Evolutionary conservation across 2,888 invertebrate species (phyloP).

Genomic region (Sussaba pulchella): DNA sequence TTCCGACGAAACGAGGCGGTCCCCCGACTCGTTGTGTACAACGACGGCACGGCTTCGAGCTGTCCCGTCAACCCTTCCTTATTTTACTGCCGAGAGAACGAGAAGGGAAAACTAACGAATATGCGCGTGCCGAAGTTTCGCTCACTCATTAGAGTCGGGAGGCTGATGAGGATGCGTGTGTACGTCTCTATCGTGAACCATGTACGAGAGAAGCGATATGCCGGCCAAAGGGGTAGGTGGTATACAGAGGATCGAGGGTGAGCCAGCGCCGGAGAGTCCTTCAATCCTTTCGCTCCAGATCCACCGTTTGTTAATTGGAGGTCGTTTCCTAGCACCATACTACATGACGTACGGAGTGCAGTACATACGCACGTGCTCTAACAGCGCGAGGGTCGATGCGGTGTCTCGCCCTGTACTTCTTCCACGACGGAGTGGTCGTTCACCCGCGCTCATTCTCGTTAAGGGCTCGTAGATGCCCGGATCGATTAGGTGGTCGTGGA

Average conservation of each 20-base stretch:
- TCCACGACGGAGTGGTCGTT: slow-evolving; percentile 55
- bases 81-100: slow-evolving; percentile 23
- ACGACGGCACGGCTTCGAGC: slow-evolving; percentile 57
- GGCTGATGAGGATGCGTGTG: slow-evolving; percentile 45
- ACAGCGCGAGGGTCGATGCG: slow-evolving; percentile 43
- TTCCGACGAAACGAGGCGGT: slow-evolving; percentile 52
- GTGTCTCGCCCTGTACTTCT: slow-evolving; percentile 34
- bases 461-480: slow-evolving; percentile 19
- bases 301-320: slow-evolving; percentile 83
- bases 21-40: not conserved
- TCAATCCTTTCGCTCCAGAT: slow-evolving; percentile 83
- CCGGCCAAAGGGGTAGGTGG: slow-evolving; percentile 45
- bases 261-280: slow-evolving; percentile 74
- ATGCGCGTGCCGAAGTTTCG: slow-evolving; percentile 61
- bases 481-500: slow-evolving; percentile 35
- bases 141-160: slow-evolving; percentile 74
- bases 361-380: slow-evolving; percentile 34
- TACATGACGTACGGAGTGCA: slow-evolving; percentile 40
- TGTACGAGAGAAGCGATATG: slow-evolving; percentile 20
- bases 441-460: slow-evolving; percentile 48
- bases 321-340: slow-evolving; percentile 66
- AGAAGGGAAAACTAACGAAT: slow-evolving; percentile 54
- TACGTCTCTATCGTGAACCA: slow-evolving; percentile 2
- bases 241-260: slow-evolving; percentile 66
- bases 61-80: slow-evolving; percentile 60